Evolutionary conservation across 2,797 vertebrate genomes (phyloP).

Genomic region (Diplodus puntazzo): DNA sequence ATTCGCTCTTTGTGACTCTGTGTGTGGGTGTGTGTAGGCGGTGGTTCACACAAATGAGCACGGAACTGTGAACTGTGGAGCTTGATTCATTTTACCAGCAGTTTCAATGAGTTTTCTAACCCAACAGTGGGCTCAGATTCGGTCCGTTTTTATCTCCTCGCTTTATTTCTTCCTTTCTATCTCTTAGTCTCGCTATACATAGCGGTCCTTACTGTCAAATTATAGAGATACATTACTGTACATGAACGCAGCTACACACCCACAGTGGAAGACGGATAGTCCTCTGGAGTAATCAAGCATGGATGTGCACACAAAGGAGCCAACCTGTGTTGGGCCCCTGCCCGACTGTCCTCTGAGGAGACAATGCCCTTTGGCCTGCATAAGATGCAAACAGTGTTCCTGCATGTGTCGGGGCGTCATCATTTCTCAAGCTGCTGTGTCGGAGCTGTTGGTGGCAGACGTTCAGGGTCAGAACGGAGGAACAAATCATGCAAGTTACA

Average conservation of each 20-base stretch:
- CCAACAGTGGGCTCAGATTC: not conserved
- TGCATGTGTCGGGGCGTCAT: conserved; percentile 43
- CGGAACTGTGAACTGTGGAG: conserved; percentile 43
- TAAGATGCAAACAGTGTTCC: conserved; percentile 22
- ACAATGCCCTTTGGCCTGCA: conserved; percentile 52
- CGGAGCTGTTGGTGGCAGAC: conserved; percentile 36
- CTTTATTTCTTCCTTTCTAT: not conserved
- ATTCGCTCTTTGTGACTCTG: conserved; percentile 22
- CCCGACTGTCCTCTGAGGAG: conserved; percentile 46
- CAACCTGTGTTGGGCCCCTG: conserved; percentile 36
- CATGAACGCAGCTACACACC: conserved; percentile 19
- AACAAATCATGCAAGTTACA: conserved; percentile 32
- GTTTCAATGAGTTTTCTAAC: conserved; percentile 14
- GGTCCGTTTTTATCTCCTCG: not conserved
- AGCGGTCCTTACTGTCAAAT: conserved; percentile 3
- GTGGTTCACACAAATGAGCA: conserved; percentile 57
- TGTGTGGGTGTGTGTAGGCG: conserved; percentile 41
- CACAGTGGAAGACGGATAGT: conserved; percentile 43
- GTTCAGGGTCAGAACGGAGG: conserved; percentile 42
- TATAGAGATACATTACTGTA: not conserved
- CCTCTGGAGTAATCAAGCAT: conserved; percentile 43
- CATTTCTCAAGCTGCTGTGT: conserved; percentile 46
- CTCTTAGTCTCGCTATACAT: not conserved
- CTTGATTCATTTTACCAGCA: conserved; percentile 44
- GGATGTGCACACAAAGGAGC: conserved; percentile 33